Base-by-base conservation (phyloP, 2,888 invertebrate genomes). In the Arrhopalites spinosus region DNA sequence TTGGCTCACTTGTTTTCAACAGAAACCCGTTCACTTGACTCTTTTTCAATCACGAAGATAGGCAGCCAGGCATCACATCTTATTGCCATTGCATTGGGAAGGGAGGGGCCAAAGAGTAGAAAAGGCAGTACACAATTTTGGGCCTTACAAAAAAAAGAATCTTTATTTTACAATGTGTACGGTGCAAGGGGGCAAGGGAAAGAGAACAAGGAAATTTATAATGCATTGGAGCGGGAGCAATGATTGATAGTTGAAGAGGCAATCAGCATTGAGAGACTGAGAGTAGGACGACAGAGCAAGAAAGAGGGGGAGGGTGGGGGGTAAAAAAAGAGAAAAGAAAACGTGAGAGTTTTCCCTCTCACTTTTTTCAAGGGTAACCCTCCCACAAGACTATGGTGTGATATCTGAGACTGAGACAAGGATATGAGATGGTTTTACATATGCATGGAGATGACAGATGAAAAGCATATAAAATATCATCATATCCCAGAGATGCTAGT, bases 201-300 rank as follows among this genome's bases (percentile, higher is more conserved):
- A 53, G n/a, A 53, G 43, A 43, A 64, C 30, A 64, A 25, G 43
- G 17, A 67, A 66, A 56, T 47, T 63, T 73, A 66, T 36, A 64
- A 72, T 63, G 64, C 61, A 64, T 25, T 47, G 64, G 63, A 72
- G 59, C 17, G 63, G 50, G 61, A 47, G 27, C 36, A 36, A 70
- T 75, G 77, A 75, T 77, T 77, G 77, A 75, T 77, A 73, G 73
- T 77, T 73, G 75, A 70, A 69, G 73, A 75, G 71, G 69, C 75
- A 77, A 77, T 74, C 74, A 75, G 43, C 20, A 56, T 66, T 56
- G 59, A 36, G 59, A 25, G 30, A 25, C 8, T 2, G 29, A 23
- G 61, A 59, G 59, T 15, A 29, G 25, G 59, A 70, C 20, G 53
- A 30, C 53, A n/a, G 50, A 29, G 20, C 13, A 20, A 71, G 13